phyloP scores from a whole-genome alignment of 2,888 invertebrate genomes.

The Phytoseiulus persimilis region DNA sequence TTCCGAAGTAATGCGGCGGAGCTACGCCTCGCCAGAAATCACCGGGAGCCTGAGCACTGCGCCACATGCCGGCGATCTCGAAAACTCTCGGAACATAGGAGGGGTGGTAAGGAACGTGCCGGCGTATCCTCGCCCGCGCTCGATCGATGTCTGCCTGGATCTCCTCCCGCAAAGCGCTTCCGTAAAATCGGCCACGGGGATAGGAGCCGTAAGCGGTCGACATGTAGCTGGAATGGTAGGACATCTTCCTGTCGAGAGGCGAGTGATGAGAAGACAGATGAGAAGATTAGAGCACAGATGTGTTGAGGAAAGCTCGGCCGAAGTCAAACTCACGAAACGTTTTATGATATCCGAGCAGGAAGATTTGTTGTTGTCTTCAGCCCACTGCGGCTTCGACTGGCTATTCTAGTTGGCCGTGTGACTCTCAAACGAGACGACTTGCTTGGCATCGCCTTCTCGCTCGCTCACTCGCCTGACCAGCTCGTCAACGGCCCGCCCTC shows the following conservation, averaged over 20 bases:
- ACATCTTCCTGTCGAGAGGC: background rate
- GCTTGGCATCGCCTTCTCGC: background rate
- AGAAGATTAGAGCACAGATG: no score
- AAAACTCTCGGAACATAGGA: slow-evolving; percentile 22
- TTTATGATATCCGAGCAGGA: background rate
- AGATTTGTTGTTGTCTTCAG: background rate
- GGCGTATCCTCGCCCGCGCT: background rate
- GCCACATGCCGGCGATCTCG: slow-evolving; percentile 37
- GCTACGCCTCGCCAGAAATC: slow-evolving; percentile 28
- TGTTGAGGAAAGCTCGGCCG: background rate
- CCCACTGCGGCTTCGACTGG: background rate
- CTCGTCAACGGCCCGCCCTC: background rate
- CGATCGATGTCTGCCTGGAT: slow-evolving; percentile 8
- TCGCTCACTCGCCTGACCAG: background rate
- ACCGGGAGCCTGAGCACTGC: slow-evolving; percentile 9
- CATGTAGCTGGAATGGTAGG: background rate
- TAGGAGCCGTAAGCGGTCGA: background rate
- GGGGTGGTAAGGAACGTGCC: slow-evolving; percentile 21
- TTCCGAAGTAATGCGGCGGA: slow-evolving; percentile 7
- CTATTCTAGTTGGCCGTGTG: background rate
- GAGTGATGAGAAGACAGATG: no score
- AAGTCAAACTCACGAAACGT: background rate
- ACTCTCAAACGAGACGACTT: background rate
- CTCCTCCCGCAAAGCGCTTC: background rate
- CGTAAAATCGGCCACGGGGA: background rate